Conservation (phyloP, 2,113 vertebrate species). For the Chaenogobius annularis region DNA sequence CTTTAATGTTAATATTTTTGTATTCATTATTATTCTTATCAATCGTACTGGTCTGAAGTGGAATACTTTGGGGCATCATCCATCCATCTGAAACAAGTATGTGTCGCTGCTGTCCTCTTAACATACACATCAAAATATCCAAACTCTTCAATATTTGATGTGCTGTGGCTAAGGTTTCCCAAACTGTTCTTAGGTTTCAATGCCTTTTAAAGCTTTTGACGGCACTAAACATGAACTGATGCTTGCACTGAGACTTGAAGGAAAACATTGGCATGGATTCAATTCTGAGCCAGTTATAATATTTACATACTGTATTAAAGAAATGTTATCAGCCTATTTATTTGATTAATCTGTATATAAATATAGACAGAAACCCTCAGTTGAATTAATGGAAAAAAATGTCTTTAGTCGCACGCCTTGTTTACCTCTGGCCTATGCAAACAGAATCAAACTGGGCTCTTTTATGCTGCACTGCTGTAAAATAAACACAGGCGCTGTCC, state of each 20-base stretch:
- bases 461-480: slow-evolving; percentile 55
- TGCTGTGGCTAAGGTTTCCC: slow-evolving; percentile 54
- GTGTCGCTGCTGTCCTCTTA: slow-evolving; percentile 41
- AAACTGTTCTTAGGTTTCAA: slow-evolving; percentile 51
- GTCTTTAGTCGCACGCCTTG: slow-evolving; percentile 39
- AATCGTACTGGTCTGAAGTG: slow-evolving; percentile 31
- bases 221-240: slow-evolving; percentile 38
- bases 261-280: slow-evolving; percentile 30
- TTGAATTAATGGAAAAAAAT: slow-evolving; percentile 46
- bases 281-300: slow-evolving; percentile 19
- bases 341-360: slow-evolving; percentile 38
- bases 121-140: slow-evolving; percentile 64
- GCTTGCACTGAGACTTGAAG: slow-evolving; percentile 27
- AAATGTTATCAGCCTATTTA: slow-evolving; percentile 40
- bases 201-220: slow-evolving; percentile 50
- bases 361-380: slow-evolving; percentile 36
- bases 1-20: slow-evolving; percentile 8
- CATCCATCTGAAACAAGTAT: slow-evolving; percentile 34
- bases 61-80: slow-evolving; percentile 22
- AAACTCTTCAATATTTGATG: slow-evolving; percentile 66
- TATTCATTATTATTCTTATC: slow-evolving; percentile 14
- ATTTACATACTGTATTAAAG: slow-evolving; percentile 36
- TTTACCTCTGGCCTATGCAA: slow-evolving; percentile 64
- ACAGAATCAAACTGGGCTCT: slow-evolving; percentile 52
- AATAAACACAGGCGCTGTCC: slow-evolving; percentile 65